Evolutionary conservation across 35 echinoderm and acorn worm genomes (phyloP), one percentile per base, ranked within the genome.

Genomic region (Holothuria glaberrima): DNA sequence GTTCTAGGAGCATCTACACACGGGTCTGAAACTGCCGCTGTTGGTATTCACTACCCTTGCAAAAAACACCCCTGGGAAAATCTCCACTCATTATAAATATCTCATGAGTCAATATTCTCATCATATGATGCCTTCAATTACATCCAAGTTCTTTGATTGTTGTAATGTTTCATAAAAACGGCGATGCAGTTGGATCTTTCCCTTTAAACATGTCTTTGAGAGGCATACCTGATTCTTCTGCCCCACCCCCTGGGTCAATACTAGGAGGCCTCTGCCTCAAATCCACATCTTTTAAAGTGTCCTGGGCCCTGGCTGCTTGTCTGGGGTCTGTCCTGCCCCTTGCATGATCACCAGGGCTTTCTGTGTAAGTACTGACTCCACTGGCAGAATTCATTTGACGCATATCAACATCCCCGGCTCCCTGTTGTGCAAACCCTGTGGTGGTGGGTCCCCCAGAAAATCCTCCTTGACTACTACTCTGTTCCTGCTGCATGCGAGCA

Each of bases 161-260:
- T 17, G 10, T 14, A 17, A 54, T 54, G 12, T 75, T 22, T 92
- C 58, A 95, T 33, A 92, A 89, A 77, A 95, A 95, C 9, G 94
- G 91, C 0, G 94, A 95, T n/a, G 94, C 94, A 7, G 91, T 95
- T 6, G 94, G 94, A 30, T 95, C 94, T 65, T 88, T 89, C 9
- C 87, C 88, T 69, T 95, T 95, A 36, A 95, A 95, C 94, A 95
- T 95, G 71, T 95, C 94, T 65, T 95, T 95, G 1, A 95, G 80
- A 29, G 91, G 86, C 29, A 95, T 92, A 19, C 88, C 94, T 19
- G 73, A 62, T 62, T 83, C 86, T 19, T 29, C 72, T 31, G 30
- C 58, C 17, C 89, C 90, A n/a, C 58, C 58, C 13, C 80, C 88
- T 71, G 86, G 67, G 21, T 61, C 65, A 28, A 48, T 59, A 33